Evolutionary conservation across 2,888 invertebrate species (phyloP).

Genomic region (Entomobrya proxima): DNA sequence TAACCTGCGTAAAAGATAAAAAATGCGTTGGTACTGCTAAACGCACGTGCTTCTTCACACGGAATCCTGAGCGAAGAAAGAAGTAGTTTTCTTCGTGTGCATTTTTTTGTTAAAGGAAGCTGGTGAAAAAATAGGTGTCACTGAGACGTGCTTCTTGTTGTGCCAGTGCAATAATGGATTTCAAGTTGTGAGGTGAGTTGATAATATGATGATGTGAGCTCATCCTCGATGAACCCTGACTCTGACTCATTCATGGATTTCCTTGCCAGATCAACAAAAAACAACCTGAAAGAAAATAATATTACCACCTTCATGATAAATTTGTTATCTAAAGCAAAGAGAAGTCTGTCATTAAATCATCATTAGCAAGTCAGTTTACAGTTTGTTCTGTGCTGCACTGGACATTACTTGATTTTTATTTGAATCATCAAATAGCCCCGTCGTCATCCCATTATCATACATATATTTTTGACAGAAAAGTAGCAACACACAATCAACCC

Average conservation of each 20-base stretch:
- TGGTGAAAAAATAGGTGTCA: conserved; percentile 42
- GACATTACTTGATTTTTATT: not conserved
- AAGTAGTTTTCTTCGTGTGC: not conserved
- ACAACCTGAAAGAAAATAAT: no score
- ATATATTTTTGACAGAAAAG: no score
- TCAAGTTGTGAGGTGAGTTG: not conserved
- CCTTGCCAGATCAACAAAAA: not conserved
- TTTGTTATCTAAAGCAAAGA: not conserved
- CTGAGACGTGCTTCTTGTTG: not conserved
- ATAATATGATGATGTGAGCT: not conserved
- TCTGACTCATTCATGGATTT: conserved; percentile 15
- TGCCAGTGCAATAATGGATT: not conserved
- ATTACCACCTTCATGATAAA: no score
- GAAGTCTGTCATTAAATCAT: conserved; percentile 7
- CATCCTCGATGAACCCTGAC: conserved; percentile 19
- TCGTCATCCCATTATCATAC: no score
- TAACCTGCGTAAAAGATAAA: not conserved
- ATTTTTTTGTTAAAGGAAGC: conserved; percentile 58
- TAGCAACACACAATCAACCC: no score
- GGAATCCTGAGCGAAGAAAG: not conserved
- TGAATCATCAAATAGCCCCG: no score
- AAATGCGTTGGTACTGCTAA: not conserved
- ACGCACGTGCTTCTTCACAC: conserved; percentile 26
- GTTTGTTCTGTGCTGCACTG: not conserved
- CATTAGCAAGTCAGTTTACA: not conserved